Percentiles rank a stretch among this genome's conserved stretches.
Evolutionary conservation across 2,113 vertebrate genomes (phyloP).

Genomic region (Andinoacara biseriatus): DNA sequence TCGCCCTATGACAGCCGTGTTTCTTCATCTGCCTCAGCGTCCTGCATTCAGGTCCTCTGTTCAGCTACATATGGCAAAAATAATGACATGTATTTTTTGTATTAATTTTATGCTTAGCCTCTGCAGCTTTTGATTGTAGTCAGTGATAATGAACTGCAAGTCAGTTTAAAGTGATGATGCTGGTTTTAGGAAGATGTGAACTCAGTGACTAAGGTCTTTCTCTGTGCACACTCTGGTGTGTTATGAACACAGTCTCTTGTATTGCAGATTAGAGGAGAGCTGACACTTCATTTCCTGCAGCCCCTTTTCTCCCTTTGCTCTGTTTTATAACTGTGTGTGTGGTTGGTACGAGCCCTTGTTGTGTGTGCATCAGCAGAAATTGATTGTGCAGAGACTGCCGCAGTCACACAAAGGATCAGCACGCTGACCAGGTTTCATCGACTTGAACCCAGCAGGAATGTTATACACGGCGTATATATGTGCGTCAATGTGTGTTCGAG

Average conservation of each 20-base stretch:
- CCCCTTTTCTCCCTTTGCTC: conserved; percentile 12
- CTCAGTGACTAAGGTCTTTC: conserved; percentile 11
- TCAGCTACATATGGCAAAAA: neutral
- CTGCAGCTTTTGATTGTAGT: neutral
- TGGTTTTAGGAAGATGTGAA: conserved; percentile 18
- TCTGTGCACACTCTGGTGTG: neutral
- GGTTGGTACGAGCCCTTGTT: conserved; percentile 23
- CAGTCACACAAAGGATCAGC: conserved; percentile 18
- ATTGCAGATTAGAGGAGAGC: conserved; percentile 40
- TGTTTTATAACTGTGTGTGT: conserved; percentile 12
- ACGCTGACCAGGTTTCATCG: conserved; percentile 41
- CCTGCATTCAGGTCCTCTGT: neutral
- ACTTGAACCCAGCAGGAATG: conserved; percentile 29
- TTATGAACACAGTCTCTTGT: neutral
- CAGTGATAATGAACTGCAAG: conserved; percentile 11
- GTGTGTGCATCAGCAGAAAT: conserved; percentile 65
- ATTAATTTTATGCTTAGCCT: neutral
- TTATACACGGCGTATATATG: neutral
- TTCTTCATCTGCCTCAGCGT: neutral
- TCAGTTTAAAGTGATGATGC: conserved; percentile 19
- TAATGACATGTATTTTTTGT: neutral
- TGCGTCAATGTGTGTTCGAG: neutral
- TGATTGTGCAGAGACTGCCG: conserved; percentile 26
- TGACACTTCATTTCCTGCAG: conserved; percentile 52
- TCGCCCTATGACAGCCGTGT: too few species aligned